Conservation (phyloP, 2,797 vertebrate genomes). For the Takifugu rubripes region DNA sequence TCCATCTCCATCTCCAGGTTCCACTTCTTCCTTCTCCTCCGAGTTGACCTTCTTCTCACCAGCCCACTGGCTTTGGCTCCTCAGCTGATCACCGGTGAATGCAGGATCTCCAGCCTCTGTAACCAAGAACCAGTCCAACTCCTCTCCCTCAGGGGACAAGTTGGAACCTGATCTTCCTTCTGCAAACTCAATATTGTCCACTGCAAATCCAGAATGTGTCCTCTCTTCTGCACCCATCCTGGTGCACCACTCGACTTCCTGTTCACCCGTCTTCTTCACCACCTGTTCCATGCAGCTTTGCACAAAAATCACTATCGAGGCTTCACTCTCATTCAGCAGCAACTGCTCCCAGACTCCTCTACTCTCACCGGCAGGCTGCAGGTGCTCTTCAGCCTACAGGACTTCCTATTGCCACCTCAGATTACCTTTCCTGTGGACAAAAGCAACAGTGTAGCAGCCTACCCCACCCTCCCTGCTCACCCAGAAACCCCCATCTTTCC, state of each 20-base stretch:
- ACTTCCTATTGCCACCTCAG: constrained; percentile 63
- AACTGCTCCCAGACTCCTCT: constrained; percentile 29
- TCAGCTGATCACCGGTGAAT: not conserved
- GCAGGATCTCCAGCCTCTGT: not conserved
- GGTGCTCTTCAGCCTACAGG: constrained; percentile 54
- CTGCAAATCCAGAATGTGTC: constrained; percentile 21
- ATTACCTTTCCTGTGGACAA: constrained; percentile 66
- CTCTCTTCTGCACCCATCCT: constrained; percentile 51
- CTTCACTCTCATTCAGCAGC: constrained; percentile 32
- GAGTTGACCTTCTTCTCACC: constrained; percentile 8
- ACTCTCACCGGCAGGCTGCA: constrained; percentile 35
- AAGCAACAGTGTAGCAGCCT: constrained; percentile 59
- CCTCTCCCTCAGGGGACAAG: constrained; percentile 4
- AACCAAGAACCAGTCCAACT: constrained; percentile 15
- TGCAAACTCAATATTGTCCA: constrained; percentile 5
- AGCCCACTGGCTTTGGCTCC: constrained; percentile 8
- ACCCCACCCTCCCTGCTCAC: constrained; percentile 45
- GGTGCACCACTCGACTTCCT: constrained; percentile 9
- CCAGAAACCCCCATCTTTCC: constrained; percentile 26
- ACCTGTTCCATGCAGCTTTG: constrained; percentile 40
- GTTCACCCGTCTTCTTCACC: constrained; percentile 17
- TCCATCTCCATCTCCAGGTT: constrained; percentile 1
- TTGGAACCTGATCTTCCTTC: too few species aligned
- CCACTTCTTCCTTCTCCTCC: constrained; percentile 4
- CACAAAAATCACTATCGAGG: constrained; percentile 9